phyloP scores from a whole-genome alignment of 2,797 vertebrate genomes.

The Ciconia nigra region DNA sequence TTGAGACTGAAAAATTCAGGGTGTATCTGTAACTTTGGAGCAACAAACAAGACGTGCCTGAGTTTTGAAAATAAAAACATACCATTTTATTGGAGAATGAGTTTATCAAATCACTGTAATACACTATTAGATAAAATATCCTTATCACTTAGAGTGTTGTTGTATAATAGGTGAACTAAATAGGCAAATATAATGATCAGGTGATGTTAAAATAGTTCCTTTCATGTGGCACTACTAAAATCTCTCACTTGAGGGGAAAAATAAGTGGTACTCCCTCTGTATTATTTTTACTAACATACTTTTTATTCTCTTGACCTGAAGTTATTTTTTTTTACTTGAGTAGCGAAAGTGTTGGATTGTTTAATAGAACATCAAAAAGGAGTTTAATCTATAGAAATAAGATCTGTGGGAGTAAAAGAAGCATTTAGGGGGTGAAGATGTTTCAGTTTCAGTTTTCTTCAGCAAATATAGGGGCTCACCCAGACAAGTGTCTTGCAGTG shows the following conservation, averaged over 20 bases:
- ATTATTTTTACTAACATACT: neutral
- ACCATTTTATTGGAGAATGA: neutral
- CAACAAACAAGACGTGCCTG: neutral
- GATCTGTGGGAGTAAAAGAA: neutral
- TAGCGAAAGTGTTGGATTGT: neutral
- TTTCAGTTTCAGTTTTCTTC: neutral
- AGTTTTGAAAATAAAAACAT: neutral
- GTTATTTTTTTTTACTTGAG: neutral
- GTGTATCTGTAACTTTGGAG: neutral
- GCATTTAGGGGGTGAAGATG: neutral
- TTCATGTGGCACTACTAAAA: neutral
- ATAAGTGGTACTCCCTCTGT: neutral
- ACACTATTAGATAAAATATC: neutral
- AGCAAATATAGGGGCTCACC: neutral
- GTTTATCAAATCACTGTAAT: neutral
- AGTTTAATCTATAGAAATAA: neutral
- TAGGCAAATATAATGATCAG: neutral
- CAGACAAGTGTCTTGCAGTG: neutral
- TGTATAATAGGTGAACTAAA: neutral
- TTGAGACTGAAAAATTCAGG: neutral
- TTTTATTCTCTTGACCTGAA: neutral
- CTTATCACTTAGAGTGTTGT: neutral
- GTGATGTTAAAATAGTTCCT: neutral
- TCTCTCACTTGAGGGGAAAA: neutral
- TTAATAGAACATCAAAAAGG: neutral